Evolutionary conservation across 1,140 invertebrate species (phyloP).

Genomic region (Carposina sasakii): DNA sequence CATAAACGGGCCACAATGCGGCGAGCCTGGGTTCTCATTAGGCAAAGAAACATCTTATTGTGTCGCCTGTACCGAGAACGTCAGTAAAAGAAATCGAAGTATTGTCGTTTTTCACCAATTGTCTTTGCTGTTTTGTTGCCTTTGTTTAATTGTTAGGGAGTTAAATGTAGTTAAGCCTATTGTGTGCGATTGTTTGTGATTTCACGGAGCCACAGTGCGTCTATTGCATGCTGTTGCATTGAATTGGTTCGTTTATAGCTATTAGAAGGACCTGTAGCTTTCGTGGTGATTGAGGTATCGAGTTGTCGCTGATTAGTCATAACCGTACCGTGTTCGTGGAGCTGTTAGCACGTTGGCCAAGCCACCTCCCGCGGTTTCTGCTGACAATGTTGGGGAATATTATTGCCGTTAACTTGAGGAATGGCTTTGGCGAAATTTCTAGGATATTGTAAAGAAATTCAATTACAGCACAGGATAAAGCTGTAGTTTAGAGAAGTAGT

Average conservation of each 20-base stretch:
- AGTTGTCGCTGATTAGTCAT: slow-evolving; percentile 29
- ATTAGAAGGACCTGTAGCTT: slow-evolving; percentile 54
- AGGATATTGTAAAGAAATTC: too few species aligned
- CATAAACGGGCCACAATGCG: slow-evolving; percentile 63
- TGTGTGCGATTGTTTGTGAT: slow-evolving; percentile 50
- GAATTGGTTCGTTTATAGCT: slow-evolving; percentile 63
- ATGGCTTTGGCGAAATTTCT: too few species aligned
- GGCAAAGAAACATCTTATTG: slow-evolving; percentile 50
- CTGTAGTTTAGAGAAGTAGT: too few species aligned
- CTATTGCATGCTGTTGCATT: slow-evolving; percentile 47
- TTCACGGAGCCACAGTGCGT: slow-evolving; percentile 41
- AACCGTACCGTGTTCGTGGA: too few species aligned
- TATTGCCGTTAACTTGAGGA: too few species aligned
- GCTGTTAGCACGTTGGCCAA: too few species aligned
- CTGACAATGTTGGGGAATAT: too few species aligned
- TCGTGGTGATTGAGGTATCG: slow-evolving; percentile 36
- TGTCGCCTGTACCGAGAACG: slow-evolving; percentile 46
- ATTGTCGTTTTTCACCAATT: slow-evolving; percentile 56
- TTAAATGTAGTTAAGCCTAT: slow-evolving; percentile 66
- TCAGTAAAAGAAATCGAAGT: slow-evolving; percentile 40
- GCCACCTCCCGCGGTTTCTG: too few species aligned
- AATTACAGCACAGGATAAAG: too few species aligned
- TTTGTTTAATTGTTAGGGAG: slow-evolving; percentile 66
- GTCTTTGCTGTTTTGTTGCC: slow-evolving; percentile 50
- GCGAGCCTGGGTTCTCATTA: slow-evolving; percentile 50